phyloP scores from a whole-genome alignment of 2,888 invertebrate genomes.

The Pandemis heparana region DNA sequence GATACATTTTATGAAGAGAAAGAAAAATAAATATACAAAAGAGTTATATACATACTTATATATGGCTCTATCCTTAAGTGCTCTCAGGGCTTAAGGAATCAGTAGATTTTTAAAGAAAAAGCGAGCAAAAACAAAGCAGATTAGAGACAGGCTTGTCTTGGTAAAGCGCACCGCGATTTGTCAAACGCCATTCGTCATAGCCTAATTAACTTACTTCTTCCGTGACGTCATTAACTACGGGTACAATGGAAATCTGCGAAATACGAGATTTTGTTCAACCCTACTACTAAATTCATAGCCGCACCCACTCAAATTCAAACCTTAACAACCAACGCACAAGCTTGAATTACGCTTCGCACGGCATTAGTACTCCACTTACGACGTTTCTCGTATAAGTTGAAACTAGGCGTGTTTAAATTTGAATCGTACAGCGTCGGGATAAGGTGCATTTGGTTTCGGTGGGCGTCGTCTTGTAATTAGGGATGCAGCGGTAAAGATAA shows the following conservation, averaged over 20 bases:
- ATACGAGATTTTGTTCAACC: constrained; percentile 27
- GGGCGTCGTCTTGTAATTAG: constrained; percentile 15
- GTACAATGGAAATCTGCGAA: constrained; percentile 22
- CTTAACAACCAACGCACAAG: constrained; percentile 12
- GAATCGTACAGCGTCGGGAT: neutral
- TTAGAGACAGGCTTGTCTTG: neutral
- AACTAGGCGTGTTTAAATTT: neutral
- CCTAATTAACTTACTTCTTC: constrained; percentile 33
- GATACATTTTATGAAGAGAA: no score
- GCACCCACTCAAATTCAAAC: constrained; percentile 13
- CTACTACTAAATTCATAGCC: constrained; percentile 6
- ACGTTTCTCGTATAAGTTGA: neutral
- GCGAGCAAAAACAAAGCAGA: neutral
- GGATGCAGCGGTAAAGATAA: constrained; percentile 40
- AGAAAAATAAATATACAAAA: no score
- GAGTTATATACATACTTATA: no score
- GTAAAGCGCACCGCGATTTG: neutral
- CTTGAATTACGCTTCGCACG: neutral
- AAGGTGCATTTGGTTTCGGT: constrained; percentile 6
- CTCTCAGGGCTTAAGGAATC: no score
- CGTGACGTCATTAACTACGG: constrained; percentile 19
- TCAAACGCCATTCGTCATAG: constrained; percentile 33
- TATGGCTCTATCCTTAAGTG: no score
- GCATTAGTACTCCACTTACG: neutral
- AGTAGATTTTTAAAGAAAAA: neutral